These are phyloP conservation scores for Madoqua kirkii DNA, from an alignment of 2,113 vertebrate species.

Conservation along the genomic window DNA sequence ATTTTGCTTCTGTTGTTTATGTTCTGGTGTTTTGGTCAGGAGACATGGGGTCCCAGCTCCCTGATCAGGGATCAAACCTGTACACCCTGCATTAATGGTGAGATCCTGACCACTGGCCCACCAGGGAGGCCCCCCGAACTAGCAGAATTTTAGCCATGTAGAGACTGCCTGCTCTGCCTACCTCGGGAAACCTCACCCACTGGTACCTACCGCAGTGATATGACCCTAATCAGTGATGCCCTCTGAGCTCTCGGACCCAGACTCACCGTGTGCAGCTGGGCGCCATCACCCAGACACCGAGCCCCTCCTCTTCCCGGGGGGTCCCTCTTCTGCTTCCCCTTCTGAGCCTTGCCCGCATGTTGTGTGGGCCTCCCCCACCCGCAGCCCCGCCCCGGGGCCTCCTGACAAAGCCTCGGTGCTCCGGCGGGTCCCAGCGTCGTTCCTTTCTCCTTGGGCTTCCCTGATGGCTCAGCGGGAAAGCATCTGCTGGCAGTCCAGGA, in stretches of 20 bases:
- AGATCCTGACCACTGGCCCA: not conserved
- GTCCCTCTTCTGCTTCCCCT: not conserved
- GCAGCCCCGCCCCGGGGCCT: not conserved
- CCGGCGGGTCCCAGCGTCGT: not conserved
- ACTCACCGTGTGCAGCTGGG: not conserved
- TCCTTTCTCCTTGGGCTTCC: not conserved
- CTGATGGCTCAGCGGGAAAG: not conserved
- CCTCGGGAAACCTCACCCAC: not conserved
- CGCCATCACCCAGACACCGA: rapidly evolving
- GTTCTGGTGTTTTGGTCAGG: not conserved
- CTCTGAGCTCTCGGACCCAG: not conserved
- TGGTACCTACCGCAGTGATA: not conserved
- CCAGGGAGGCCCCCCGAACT: not conserved
- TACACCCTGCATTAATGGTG: not conserved
- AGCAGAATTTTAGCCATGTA: not conserved
- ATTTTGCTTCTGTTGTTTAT: not conserved
- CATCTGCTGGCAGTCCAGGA: not conserved
- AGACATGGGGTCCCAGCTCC: not conserved
- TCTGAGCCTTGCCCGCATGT: not conserved
- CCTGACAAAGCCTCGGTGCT: not conserved
- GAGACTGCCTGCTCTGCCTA: not conserved
- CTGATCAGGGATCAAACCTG: not conserved
- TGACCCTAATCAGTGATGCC: not conserved
- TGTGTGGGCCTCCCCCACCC: too few relatives aligned
- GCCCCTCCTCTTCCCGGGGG: not conserved